Base-by-base conservation (phyloP, 2,888 invertebrate species). In the Rhagophthalmus giganteus region DNA sequence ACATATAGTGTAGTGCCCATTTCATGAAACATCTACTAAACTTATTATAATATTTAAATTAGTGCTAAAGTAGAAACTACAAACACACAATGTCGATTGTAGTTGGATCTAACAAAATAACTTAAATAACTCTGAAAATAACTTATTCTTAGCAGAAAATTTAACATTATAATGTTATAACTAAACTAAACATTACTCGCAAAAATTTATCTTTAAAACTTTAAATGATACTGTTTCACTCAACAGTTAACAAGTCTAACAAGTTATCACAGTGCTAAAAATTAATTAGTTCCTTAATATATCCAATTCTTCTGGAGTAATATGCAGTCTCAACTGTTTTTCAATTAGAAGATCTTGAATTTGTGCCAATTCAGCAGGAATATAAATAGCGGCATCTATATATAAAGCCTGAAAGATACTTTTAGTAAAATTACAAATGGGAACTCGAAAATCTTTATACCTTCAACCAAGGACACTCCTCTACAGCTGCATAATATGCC, bases 291-390 rank as follows among this genome's bases (percentile, higher is more conserved):
- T 76, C 60, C 85, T 76, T 26, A 87, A 68, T 49, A 85, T 81
- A 57, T 83, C 81, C 47, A 90, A 78, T 74, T 90, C 90, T 71
- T 88, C 87, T 1, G 85, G 84, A 31, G 88, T 81, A 31, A 89
- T 84, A 72, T 87, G 90, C 62, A 87, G 77, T 40, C 90, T 78
- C 52, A 90, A 75, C 66, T 84, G 83, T 65, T 88, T 87, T 68
- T 89, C 89, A 40, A 86, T 83, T 65, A 89, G 79, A 46, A 87
- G 75, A 75, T 89, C 90, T 65, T 86, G 85, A 59, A 90, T 80
- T 75, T 85, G 84, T 1, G 80, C 76, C 54, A 85, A 72, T 63
- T 84, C 82, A 52, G 79, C 79, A 20, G 83, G 86, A 26, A 85
- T 79, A 61, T 82, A 79, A 56, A 81, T 80, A 1, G 83, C 82